These are phyloP conservation scores for Thalassaphorura encarpata DNA, from an alignment of 1,140 invertebrate genomes.

Conservation along the genomic window DNA sequence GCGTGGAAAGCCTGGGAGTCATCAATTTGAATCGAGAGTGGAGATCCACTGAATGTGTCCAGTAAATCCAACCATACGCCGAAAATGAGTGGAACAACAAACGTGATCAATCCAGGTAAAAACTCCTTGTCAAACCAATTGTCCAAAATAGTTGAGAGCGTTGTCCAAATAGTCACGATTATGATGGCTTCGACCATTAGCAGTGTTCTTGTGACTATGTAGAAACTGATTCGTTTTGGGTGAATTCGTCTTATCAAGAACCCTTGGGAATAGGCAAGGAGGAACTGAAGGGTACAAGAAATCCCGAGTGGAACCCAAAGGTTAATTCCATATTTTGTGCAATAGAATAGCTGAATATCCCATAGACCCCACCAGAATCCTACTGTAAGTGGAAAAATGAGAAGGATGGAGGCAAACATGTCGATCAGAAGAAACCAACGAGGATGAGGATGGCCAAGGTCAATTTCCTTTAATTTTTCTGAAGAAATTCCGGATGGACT, in stretches of 20 bases:
- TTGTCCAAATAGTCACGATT: constrained; percentile 29
- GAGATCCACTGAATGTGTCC: too few species aligned
- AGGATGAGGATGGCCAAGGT: too few species aligned
- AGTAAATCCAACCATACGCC: too few species aligned
- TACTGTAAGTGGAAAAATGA: too few species aligned
- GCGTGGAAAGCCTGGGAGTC: constrained; percentile 25
- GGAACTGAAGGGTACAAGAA: constrained; percentile 31
- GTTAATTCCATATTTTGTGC: too few species aligned
- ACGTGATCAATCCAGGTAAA: constrained; percentile 19
- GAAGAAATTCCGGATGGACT: too few species aligned
- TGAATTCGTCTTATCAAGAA: constrained; percentile 10
- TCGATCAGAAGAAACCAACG: too few species aligned
- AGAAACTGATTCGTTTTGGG: constrained; percentile 22
- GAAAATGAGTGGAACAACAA: constrained; percentile 23
- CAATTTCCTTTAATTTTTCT: too few species aligned
- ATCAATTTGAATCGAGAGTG: constrained; percentile 37
- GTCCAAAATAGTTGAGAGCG: constrained; percentile 22
- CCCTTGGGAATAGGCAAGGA: constrained; percentile 24
- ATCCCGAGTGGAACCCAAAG: constrained; percentile 31
- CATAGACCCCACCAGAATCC: constrained; percentile 37
- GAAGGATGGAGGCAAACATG: too few species aligned
- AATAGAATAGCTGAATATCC: constrained; percentile 33
- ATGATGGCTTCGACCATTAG: constrained; percentile 24
- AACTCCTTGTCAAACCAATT: constrained; percentile 1
- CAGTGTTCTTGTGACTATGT: constrained; percentile 18